Conservation (phyloP, 2,797 vertebrate genomes). For the Astyanax mexicanus region DNA sequence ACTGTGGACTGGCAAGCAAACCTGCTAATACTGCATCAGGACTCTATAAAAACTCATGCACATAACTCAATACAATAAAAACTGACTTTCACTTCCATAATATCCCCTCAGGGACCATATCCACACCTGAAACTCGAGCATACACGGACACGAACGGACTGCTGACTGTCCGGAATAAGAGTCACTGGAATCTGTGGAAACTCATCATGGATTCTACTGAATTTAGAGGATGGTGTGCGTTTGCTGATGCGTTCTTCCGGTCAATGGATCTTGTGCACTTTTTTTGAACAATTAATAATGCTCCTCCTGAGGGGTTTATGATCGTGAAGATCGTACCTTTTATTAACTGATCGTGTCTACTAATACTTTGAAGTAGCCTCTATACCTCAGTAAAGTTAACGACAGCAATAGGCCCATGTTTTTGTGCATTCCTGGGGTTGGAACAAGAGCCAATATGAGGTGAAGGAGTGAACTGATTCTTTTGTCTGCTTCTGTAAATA, state of each 20-base stretch:
- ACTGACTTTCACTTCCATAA: slow-evolving; percentile 5
- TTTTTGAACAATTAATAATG: slow-evolving; percentile 64
- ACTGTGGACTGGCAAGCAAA: slow-evolving; percentile 2
- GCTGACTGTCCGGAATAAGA: slow-evolving; percentile 19
- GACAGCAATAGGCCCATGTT: slow-evolving; percentile 76
- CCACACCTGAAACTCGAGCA: slow-evolving; percentile 22
- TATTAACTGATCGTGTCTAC: slow-evolving; percentile 59
- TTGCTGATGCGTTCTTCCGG: slow-evolving; percentile 55
- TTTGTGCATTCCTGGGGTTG: slow-evolving; percentile 62
- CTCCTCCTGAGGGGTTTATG: slow-evolving; percentile 61
- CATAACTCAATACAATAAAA: slow-evolving; percentile 17
- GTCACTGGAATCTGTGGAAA: slow-evolving; percentile 31
- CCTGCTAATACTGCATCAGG: neutral
- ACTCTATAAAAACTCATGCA: slow-evolving; percentile 19
- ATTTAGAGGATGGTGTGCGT: slow-evolving; percentile 16
- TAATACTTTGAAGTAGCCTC: slow-evolving; percentile 70
- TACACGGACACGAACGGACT: neutral
- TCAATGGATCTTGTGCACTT: slow-evolving; percentile 64
- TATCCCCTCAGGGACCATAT: slow-evolving; percentile 44
- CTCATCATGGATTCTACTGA: neutral
- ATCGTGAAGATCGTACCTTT: slow-evolving; percentile 14
- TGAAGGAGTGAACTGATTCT: slow-evolving; percentile 71
- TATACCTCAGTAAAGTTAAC: slow-evolving; percentile 77
- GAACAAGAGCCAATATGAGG: slow-evolving; percentile 76
- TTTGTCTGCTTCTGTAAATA: slow-evolving; percentile 80